Percentiles rank a stretch among this genome's conserved stretches.
phyloP scores from a whole-genome alignment of 2,113 vertebrate genomes.

The Mirounga angustirostris region DNA sequence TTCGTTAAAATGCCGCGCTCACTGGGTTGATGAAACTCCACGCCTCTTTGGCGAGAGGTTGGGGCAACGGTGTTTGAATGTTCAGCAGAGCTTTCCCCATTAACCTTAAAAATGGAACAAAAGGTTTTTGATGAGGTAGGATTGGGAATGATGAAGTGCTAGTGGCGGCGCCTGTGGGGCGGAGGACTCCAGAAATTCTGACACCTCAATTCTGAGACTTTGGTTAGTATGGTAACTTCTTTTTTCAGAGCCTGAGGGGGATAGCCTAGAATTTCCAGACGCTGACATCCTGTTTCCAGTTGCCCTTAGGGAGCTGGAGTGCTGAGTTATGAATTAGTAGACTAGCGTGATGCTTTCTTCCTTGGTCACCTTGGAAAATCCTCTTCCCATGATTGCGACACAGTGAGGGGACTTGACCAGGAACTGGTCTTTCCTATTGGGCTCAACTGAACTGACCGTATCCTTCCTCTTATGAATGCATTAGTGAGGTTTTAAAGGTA shows the following conservation, averaged over 20 bases:
- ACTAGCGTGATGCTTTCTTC: not conserved
- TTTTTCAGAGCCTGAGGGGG: not conserved
- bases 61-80: not conserved
- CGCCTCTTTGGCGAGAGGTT: not conserved
- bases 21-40: not conserved
- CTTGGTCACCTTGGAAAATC: not conserved
- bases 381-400: rapidly evolving
- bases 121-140: not conserved
- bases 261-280: not conserved
- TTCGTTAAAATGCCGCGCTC: not conserved
- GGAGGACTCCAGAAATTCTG: not conserved
- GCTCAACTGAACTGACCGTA: not conserved
- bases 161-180: no score
- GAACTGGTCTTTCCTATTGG: not conserved
- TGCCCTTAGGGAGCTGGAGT: not conserved
- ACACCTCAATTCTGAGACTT: not conserved
- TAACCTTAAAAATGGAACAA: not conserved
- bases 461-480: not conserved
- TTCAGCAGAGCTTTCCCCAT: not conserved
- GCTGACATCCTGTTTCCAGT: not conserved
- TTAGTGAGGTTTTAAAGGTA: slow-evolving; percentile 20
- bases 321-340: not conserved
- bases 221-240: not conserved
- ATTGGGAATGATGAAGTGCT: not conserved
- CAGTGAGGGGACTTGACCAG: not conserved